phyloP scores from a whole-genome alignment of 2,113 vertebrate species.

The Lutjanus erythropterus region DNA sequence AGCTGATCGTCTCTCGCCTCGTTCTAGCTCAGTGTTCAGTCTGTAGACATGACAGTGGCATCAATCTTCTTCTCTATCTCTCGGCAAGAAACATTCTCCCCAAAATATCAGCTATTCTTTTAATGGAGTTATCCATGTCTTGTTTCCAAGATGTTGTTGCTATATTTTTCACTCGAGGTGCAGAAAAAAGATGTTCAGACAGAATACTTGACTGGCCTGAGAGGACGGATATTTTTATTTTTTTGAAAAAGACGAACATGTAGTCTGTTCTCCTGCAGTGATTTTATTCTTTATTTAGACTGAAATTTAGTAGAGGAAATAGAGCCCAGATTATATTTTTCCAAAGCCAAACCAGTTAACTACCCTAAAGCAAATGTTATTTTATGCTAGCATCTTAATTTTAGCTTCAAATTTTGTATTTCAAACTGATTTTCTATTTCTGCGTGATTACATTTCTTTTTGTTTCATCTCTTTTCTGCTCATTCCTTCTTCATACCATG shows the following conservation, averaged over 20 bases:
- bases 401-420: not conserved
- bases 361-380: not conserved
- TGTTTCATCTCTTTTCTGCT: not conserved
- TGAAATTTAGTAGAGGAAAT: not conserved
- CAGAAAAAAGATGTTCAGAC: not conserved
- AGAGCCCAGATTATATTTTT: not conserved
- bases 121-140: not conserved
- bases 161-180: not conserved
- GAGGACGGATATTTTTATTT: not conserved
- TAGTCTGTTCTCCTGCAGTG: not conserved
- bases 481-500: slow-evolving; percentile 6
- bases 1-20: not conserved
- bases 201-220: slow-evolving; percentile 15
- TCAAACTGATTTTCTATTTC: not conserved
- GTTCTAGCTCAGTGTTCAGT: not conserved
- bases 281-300: slow-evolving; percentile 4
- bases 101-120: not conserved
- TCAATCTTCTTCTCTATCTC: not conserved
- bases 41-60: not conserved
- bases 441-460: not conserved
- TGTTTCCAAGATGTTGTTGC: not conserved
- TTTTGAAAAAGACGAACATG: not conserved
- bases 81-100: not conserved
- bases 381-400: not conserved
- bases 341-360: no score